These are phyloP conservation scores for Rhinichthys osculus DNA, from an alignment of 2,797 vertebrate genomes.

Conservation along the genomic window DNA sequence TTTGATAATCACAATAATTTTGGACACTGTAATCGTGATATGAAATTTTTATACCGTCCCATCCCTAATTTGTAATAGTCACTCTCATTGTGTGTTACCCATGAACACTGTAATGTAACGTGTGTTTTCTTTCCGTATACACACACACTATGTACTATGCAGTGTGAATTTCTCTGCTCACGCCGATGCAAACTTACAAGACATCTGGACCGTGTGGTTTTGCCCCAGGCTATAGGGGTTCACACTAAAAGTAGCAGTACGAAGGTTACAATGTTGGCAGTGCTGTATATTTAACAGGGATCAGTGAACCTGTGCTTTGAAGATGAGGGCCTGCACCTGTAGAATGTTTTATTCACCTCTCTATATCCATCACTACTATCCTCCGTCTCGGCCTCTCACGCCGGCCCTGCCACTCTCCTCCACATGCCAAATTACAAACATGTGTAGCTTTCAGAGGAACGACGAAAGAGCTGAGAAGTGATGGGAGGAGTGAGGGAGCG, in stretches of 20 bases:
- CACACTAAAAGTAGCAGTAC: conserved; percentile 53
- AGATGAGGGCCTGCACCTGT: conserved; percentile 67
- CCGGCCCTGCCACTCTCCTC: conserved; percentile 60
- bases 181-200: not conserved
- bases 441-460: conserved; percentile 74
- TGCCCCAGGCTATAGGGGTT: conserved; percentile 41
- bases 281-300: conserved; percentile 68
- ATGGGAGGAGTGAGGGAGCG: conserved; percentile 28
- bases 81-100: not conserved
- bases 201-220: conserved; percentile 44
- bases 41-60: no score
- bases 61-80: not conserved
- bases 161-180: not conserved
- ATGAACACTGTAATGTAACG: not conserved
- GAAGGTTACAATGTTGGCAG: conserved; percentile 66
- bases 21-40: no score
- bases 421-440: conserved; percentile 76
- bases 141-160: not conserved
- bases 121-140: not conserved
- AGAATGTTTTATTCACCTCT: conserved; percentile 46
- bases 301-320: conserved; percentile 74
- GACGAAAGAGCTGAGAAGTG: conserved; percentile 54
- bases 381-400: conserved; percentile 65
- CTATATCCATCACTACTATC: conserved; percentile 34
- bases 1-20: no score